Conservation (phyloP, 1,140 invertebrate genomes). For the Leptopilina boulardi region DNA sequence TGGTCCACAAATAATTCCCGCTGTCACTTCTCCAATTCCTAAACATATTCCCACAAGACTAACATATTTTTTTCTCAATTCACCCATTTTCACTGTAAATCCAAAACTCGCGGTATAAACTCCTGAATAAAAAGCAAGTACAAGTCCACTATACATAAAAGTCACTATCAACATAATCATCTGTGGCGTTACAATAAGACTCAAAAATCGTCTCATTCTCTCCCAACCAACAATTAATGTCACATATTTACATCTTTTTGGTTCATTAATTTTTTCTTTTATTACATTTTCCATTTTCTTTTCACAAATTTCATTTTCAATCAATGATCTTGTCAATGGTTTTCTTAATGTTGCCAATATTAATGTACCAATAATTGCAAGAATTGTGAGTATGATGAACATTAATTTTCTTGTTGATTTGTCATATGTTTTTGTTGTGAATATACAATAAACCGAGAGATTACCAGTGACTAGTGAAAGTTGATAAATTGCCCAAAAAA, state of each 20-base stretch:
- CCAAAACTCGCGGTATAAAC: conserved; percentile 94
- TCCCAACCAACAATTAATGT: conserved; percentile 76
- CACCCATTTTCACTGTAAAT: conserved; percentile 86
- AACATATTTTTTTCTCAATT: conserved; percentile 88
- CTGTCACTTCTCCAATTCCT: conserved; percentile 93
- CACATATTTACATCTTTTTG: conserved; percentile 70
- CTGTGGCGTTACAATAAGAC: conserved; percentile 85
- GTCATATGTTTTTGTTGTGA: conserved; percentile 81
- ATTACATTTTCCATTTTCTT: conserved; percentile 57
- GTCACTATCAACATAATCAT: conserved; percentile 91
- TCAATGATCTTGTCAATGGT: conserved; percentile 73
- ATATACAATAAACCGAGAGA: conserved; percentile 93
- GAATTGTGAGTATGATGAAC: conserved; percentile 84
- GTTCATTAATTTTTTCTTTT: conserved; percentile 72
- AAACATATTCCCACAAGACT: conserved; percentile 96
- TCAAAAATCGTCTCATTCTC: conserved; percentile 85
- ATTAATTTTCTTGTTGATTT: conserved; percentile 81
- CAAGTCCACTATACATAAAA: conserved; percentile 95
- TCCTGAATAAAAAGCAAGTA: conserved; percentile 95
- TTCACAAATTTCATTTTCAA: conserved; percentile 72
- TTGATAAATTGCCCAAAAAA: conserved; percentile 97
- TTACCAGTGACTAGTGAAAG: conserved; percentile 94
- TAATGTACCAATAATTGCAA: conserved; percentile 82
- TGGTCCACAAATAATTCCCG: conserved; percentile 91
- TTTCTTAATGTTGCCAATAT: conserved; percentile 81